Base-by-base conservation (phyloP, 2,797 vertebrate genomes). In the Pyrrhura leucotis region DNA sequence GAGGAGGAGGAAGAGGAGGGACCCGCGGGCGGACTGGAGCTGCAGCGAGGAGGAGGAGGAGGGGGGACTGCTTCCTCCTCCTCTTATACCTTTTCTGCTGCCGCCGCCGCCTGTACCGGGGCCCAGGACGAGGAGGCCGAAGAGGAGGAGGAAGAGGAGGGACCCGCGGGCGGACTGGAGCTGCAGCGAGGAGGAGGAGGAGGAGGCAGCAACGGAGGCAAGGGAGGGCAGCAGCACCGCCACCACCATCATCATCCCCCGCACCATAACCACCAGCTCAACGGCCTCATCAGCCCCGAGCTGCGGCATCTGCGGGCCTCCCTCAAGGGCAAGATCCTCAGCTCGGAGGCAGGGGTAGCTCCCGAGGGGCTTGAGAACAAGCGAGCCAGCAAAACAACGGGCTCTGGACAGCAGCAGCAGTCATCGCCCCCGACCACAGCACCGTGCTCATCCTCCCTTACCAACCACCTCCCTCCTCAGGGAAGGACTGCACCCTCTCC, bases 181-280 rank as follows among this genome's bases (percentile, higher is more conserved):
- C 96, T 77, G 92, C 47, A 63, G 88, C 83, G 73, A 72, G 68
- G 95, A 97, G 92, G 97, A 97, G 93, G 97, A 96, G 93, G 97
- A 96, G 71, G 96, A 54, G 51, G 51, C 75, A 85, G 82, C 91
- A 89, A 95, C 71, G 73, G 97, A 90, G 85, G 96, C 93, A 95
- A 97, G 94, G 97, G 90, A 91, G 91, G 79, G 88, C 79, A 74
- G 85, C 97, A 74, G 65, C 94, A 74, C 84, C 94, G 98, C 4
- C 98, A 97, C 95, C 98, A 96, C 96, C 96, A 96, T 95, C 98
- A 97, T 89, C 98, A 98, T 95, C 98, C 98, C 81, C 97, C 97
- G 97, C 98, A 98, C 88, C 98, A 98, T 96, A 98, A 98, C 97
- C 98, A 97, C 96, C 99, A 99, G 97, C 97, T 99, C 66, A 99